Percentiles rank a stretch among this genome's conserved stretches.
Evolutionary conservation across 2,113 vertebrate species (phyloP).

Genomic region (Parus major): DNA sequence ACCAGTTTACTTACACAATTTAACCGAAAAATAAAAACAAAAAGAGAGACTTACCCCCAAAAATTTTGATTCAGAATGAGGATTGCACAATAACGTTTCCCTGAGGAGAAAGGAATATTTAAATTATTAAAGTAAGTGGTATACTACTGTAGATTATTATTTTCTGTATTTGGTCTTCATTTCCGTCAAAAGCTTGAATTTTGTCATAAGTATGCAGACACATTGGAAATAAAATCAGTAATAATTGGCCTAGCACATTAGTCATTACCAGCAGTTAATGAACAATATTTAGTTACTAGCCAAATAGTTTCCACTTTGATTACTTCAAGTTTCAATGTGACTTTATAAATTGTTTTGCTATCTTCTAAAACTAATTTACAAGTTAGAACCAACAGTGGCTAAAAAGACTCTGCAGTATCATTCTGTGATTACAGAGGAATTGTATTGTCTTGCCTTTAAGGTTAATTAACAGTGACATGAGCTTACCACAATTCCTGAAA

Average conservation of each 20-base stretch:
- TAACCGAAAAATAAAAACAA: neutral
- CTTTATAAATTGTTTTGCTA: neutral
- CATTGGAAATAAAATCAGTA: neutral
- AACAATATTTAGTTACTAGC: neutral
- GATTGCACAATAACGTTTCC: neutral
- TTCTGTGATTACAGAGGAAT: neutral
- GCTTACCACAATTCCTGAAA: neutral
- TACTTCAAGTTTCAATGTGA: neutral
- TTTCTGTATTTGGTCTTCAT: neutral
- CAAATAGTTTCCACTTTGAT: neutral
- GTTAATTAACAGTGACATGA: constrained; percentile 6
- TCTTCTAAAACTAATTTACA: neutral
- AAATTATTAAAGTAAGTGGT: neutral
- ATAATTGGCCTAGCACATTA: neutral
- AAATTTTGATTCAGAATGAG: neutral
- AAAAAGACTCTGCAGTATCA: neutral
- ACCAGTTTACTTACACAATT: neutral
- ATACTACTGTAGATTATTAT: neutral
- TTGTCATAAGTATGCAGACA: neutral
- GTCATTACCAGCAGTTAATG: neutral
- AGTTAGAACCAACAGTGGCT: neutral
- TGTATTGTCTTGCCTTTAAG: neutral
- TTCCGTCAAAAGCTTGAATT: neutral
- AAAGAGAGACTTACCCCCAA: rapidly evolving
- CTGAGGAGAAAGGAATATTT: neutral